Base-by-base conservation (phyloP, 2,888 invertebrate species). In the Drosophila maculinotata region DNA sequence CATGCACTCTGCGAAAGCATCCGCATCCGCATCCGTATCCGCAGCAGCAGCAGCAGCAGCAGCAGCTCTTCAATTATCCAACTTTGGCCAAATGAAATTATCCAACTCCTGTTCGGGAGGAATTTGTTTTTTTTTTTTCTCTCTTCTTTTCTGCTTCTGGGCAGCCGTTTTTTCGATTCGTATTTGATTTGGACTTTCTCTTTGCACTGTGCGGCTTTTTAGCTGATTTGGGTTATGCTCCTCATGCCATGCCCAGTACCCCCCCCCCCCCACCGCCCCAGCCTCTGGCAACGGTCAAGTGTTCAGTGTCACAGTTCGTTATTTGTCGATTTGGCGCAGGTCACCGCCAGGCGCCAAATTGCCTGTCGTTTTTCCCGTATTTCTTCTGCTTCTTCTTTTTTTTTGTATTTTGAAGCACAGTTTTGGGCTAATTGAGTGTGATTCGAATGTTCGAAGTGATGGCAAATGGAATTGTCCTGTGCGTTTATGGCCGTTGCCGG, bases 341-440 rank as follows among this genome's bases (percentile, higher is more conserved):
- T 76, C 66, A 48, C 57, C 45, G 44, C 10, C 36, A 15, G 17
- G 36, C 53, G 1, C 42, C 53, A 49, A 41, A 59, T 45, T 53
- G 70, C 59, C 67, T 59, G 38, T 39, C 33, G 15, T n/a, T 14
- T 39, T 45, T 35, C 30, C 10, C 9, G 38, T 31, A 39, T 36
- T 28, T 35, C 5, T 20, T 35, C 41, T 49, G 42, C 56, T 25
- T 41, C n/a, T 31, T 31, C 41, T 10, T 12, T 25, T 49, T 54
- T 51, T 54, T 48, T 38, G 36, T 51, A n/a, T 44, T 45, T 39
- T n/a, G 23, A 4, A 14, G 31, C 45, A 20, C 44, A 44, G 35
- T 70, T 70, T 45, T 51, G 30, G 63, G 67, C 76, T 78, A 80
- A 80, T 80, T 75, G 78, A 78, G 81, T 75, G 69, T 62, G 59